phyloP scores from a whole-genome alignment of 1,140 invertebrate genomes.

The Caerostris darwini region DNA sequence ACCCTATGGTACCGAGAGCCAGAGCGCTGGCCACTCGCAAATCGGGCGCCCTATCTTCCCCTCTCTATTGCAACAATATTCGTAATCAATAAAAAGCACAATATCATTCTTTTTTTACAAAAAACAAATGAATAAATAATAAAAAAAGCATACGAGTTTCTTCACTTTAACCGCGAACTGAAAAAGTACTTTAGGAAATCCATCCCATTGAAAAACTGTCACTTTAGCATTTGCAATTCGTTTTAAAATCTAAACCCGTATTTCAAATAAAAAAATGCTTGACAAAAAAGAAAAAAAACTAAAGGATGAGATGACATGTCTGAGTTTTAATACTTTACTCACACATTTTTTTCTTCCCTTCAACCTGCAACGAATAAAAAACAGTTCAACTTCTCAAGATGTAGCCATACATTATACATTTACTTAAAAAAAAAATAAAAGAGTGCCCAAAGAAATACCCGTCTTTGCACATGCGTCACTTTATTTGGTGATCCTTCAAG shows the following conservation, averaged over 20 bases:
- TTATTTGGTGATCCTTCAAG: constrained; percentile 70
- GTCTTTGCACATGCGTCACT: constrained; percentile 61
- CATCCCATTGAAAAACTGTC: constrained; percentile 57
- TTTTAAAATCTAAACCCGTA: constrained; percentile 45
- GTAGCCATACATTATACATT: constrained; percentile 57
- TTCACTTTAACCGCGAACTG: constrained; percentile 26
- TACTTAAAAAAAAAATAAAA: constrained; percentile 25
- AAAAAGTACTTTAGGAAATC: constrained; percentile 35
- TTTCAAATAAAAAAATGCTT: not conserved
- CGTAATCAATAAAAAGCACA: too few species aligned
- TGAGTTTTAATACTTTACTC: constrained; percentile 53
- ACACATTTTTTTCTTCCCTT: constrained; percentile 20
- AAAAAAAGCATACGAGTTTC: not conserved
- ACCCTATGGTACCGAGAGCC: too few species aligned
- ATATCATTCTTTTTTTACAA: not conserved
- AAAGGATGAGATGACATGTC: constrained; percentile 34
- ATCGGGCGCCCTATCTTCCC: too few species aligned
- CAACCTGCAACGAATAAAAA: constrained; percentile 50
- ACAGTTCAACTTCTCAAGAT: constrained; percentile 32
- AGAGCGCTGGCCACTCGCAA: too few species aligned
- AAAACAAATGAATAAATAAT: not conserved
- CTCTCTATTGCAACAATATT: too few species aligned
- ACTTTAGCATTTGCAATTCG: constrained; percentile 42
- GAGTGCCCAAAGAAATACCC: not conserved
- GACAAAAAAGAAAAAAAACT: too few species aligned